These are phyloP conservation scores for Papilio elwesi DNA, from an alignment of 2,888 invertebrate genomes.

Conservation along the genomic window DNA sequence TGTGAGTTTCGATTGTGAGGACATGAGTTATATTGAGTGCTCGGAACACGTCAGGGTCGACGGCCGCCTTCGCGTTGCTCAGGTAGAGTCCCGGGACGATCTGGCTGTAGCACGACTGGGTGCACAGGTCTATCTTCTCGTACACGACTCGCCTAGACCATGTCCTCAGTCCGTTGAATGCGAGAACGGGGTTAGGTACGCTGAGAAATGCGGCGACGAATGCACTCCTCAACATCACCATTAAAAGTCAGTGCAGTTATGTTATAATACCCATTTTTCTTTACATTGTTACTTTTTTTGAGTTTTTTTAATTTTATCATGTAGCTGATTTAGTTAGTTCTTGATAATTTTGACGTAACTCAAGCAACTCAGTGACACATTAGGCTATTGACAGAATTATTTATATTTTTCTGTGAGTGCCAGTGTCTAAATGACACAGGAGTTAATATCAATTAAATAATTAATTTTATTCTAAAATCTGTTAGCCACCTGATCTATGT, in stretches of 20 bases:
- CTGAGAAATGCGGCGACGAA: constrained; percentile 69
- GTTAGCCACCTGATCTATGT: too few relatives aligned
- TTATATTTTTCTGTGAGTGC: constrained; percentile 50
- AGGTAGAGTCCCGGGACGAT: constrained; percentile 73
- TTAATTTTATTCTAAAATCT: too few relatives aligned
- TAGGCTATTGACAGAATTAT: constrained; percentile 47
- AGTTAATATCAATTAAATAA: constrained; percentile 26
- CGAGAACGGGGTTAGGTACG: constrained; percentile 68
- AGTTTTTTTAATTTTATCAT: constrained; percentile 39
- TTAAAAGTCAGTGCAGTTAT: constrained; percentile 61
- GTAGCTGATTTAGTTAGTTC: constrained; percentile 29
- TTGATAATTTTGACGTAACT: constrained; percentile 50
- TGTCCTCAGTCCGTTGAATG: constrained; percentile 64
- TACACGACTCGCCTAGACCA: constrained; percentile 72
- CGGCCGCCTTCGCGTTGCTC: constrained; percentile 76
- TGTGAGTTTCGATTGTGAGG: constrained; percentile 75
- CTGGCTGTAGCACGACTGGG: constrained; percentile 72
- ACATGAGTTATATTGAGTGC: constrained; percentile 77
- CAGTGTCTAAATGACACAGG: constrained; percentile 35
- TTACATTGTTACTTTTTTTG: constrained; percentile 50
- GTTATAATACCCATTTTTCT: constrained; percentile 45
- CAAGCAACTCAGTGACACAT: constrained; percentile 39
- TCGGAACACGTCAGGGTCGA: constrained; percentile 64
- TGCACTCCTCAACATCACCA: constrained; percentile 70
- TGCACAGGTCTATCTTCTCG: constrained; percentile 74